These are phyloP conservation scores for Perithous albicinctus DNA, from an alignment of 2,888 invertebrate genomes.

Conservation along the genomic window DNA sequence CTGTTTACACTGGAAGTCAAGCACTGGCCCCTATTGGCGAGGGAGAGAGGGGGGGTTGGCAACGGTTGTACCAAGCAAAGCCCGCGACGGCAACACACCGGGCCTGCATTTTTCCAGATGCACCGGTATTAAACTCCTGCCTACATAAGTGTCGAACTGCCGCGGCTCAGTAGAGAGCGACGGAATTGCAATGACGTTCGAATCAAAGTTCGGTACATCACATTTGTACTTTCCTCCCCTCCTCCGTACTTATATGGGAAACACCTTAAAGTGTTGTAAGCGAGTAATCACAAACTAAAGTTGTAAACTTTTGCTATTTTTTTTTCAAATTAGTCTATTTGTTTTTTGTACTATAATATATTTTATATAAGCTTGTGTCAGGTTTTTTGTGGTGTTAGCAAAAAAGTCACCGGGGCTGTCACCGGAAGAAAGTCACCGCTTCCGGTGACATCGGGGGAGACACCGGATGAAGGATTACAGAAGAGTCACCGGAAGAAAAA, in stretches of 20 bases:
- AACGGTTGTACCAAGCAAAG: not conserved
- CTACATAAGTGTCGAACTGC: constrained; percentile 5
- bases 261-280: not conserved
- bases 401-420: no score
- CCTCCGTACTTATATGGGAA: not conserved
- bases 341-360: no score
- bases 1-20: constrained; percentile 82
- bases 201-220: not conserved
- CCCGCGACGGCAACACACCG: not conserved
- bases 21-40: constrained; percentile 65
- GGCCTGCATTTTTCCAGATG: constrained; percentile 15
- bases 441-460: no score
- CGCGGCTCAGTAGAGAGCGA: constrained; percentile 3
- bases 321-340: no score
- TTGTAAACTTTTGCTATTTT: no score
- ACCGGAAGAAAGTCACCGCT: no score
- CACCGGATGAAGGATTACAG: no score
- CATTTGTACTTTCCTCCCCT: not conserved
- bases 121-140: not conserved
- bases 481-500: no score
- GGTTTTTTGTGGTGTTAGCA: no score
- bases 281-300: no score
- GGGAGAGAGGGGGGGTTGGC: not conserved
- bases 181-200: not conserved
- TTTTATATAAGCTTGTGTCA: no score